Evolutionary conservation across 1,140 invertebrate genomes (phyloP), one percentile per base, ranked within the genome.

Genomic region (Brachionus asplanchnoidis): DNA sequence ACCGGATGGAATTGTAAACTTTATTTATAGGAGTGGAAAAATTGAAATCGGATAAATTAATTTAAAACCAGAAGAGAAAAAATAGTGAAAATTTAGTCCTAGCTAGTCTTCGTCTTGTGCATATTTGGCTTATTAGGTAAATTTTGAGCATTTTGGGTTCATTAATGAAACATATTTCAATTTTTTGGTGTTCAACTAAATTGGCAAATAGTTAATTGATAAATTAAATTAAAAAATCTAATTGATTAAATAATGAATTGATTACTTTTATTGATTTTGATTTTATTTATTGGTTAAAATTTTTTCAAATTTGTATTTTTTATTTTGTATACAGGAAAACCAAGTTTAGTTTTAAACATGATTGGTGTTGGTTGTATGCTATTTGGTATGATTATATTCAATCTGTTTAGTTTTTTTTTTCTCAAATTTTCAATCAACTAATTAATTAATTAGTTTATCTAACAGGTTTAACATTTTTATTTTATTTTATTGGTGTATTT

Each of bases 161-260:
- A 36, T 73, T 73, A 73, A 73, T 73, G 68, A 73, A 73, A 73
- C 68, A 73, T 73, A 73, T 73, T 40, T 73, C 14, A 73, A 73
- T 73, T 73, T 36, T 70, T 73, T 68, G 26, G 66, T 68, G 32
- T 68, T 73, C 40, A 36, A 32, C 26, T 68, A 23, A 32, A 32
- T 68, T 68, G 26, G 3, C 32, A 32, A 32, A n/a, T 68, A n/a
- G 3, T 12, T 73, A 73, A 73, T 73, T 73, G 68, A 73, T 73
- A 73, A 73, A 73, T 73, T 73, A 73, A 73, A 73, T 73, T 73
- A 73, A 42, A 42, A 9, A 73, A 73, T 36, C 36, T 73, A 73
- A 73, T 44, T 73, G 68, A 73, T 73, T 73, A 73, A 42, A 42
- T 73, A 73, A 73, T 40, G 32, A 17, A 73, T 73, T 40, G 68